Conservation (phyloP, 2,888 invertebrate genomes). For the Crioceris asparagi region DNA sequence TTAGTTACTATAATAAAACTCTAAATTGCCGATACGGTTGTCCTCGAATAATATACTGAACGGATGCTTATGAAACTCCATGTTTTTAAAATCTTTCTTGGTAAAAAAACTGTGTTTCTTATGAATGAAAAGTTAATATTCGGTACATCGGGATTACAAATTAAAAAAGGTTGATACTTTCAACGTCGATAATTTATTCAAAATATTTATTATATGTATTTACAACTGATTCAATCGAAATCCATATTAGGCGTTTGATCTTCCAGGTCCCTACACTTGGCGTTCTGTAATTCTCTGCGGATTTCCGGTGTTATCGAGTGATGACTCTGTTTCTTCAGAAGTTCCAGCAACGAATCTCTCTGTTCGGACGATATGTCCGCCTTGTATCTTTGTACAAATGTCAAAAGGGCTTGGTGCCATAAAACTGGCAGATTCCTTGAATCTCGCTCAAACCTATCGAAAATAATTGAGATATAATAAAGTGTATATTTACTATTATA, state of each 20-base stretch:
- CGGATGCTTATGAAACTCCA: too few relatives aligned
- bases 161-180: too few relatives aligned
- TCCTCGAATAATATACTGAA: too few relatives aligned
- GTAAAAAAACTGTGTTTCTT: too few relatives aligned
- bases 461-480: conserved; percentile 14
- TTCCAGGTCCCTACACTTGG: conserved; percentile 57
- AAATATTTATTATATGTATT: too few relatives aligned
- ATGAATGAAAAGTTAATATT: too few relatives aligned
- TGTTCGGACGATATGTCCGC: conserved; percentile 90
- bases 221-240: conserved; percentile 20
- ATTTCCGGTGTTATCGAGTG: conserved; percentile 71
- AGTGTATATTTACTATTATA: background rate
- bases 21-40: too few relatives aligned
- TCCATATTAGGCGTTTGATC: conserved; percentile 28
- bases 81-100: too few relatives aligned
- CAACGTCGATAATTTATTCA: too few relatives aligned
- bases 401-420: conserved; percentile 93
- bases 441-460: conserved; percentile 77
- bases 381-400: conserved; percentile 93
- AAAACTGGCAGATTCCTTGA: conserved; percentile 79
- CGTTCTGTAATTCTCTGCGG: conserved; percentile 73
- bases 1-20: too few relatives aligned
- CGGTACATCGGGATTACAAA: too few relatives aligned
- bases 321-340: conserved; percentile 65
- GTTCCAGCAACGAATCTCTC: conserved; percentile 69